Conservation (phyloP, 2,797 vertebrate genomes). For the Melanogrammus aeglefinus region DNA sequence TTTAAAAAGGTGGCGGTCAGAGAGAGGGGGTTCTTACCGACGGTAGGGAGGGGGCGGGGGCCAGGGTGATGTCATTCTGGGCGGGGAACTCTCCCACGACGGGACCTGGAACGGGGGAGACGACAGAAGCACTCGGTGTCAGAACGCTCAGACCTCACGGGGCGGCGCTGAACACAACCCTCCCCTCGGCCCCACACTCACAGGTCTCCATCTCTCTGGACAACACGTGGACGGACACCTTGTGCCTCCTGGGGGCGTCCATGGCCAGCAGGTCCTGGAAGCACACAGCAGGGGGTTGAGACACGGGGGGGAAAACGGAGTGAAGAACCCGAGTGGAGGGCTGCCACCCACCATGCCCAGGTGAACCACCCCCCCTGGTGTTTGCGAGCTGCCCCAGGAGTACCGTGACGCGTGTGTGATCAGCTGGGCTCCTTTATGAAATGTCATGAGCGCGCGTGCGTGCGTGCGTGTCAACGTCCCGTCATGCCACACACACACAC, state of each 20-base stretch:
- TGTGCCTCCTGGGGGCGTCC: slow-evolving; percentile 91
- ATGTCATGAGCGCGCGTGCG: too few relatives aligned
- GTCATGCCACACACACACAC: too few relatives aligned
- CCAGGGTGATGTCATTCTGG: slow-evolving; percentile 94
- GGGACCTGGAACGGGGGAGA: slow-evolving; percentile 77
- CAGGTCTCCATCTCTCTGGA: slow-evolving; percentile 97
- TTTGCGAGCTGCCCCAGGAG: too few relatives aligned
- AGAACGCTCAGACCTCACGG: neutral
- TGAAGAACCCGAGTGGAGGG: too few relatives aligned
- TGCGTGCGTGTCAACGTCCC: neutral
- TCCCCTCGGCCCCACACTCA: slow-evolving; percentile 74
- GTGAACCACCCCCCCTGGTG: too few relatives aligned
- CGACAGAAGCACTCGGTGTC: neutral
- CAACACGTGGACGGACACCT: slow-evolving; percentile 96
- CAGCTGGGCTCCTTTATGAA: too few relatives aligned
- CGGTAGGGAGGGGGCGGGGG: slow-evolving; percentile 90
- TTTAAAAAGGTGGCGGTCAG: too few relatives aligned
- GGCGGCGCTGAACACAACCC: too few relatives aligned
- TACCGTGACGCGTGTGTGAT: too few relatives aligned
- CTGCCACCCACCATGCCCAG: too few relatives aligned
- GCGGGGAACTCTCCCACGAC: slow-evolving; percentile 93
- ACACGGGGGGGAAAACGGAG: neutral
- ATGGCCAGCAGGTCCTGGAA: slow-evolving; percentile 86
- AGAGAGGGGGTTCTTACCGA: slow-evolving; percentile 74
- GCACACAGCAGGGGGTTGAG: neutral